Evolutionary conservation across 2,888 invertebrate genomes (phyloP).

Genomic region (Rhabditoides inermis): DNA sequence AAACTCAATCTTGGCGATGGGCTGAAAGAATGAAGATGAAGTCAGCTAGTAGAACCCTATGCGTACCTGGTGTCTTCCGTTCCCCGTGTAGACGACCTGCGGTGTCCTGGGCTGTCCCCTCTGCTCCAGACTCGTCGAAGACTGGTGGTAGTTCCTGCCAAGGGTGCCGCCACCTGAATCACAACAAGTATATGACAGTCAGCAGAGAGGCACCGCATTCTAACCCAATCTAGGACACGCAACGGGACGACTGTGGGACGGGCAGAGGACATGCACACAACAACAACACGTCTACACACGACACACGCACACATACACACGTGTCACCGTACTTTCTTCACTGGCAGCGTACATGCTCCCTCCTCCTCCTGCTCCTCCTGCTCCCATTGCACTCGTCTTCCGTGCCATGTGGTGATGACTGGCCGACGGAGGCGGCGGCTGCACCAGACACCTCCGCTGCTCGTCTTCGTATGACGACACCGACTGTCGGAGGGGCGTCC

Average conservation of each 20-base stretch:
- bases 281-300: too few relatives aligned
- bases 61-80: slow-evolving; percentile 38
- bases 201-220: background rate
- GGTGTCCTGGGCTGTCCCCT: slow-evolving; percentile 41
- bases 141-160: slow-evolving; percentile 46
- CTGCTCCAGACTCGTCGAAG: slow-evolving; percentile 42
- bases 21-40: slow-evolving; percentile 20
- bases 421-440: background rate
- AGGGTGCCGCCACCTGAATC: slow-evolving; percentile 44
- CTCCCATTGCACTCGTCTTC: too few relatives aligned
- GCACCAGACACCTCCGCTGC: too few relatives aligned
- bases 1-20: slow-evolving; percentile 40
- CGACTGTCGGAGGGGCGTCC: slow-evolving; percentile 8
- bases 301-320: too few relatives aligned
- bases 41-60: background rate
- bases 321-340: too few relatives aligned
- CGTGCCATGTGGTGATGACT: background rate
- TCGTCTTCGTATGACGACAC: slow-evolving; percentile 12
- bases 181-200: background rate
- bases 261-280: too few relatives aligned
- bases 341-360: too few relatives aligned
- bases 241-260: too few relatives aligned
- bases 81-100: slow-evolving; percentile 51
- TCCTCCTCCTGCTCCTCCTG: too few relatives aligned
- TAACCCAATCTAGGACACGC: background rate